Evolutionary conservation across 2,888 invertebrate species (phyloP).

Genomic region (Cyclophora punctaria): DNA sequence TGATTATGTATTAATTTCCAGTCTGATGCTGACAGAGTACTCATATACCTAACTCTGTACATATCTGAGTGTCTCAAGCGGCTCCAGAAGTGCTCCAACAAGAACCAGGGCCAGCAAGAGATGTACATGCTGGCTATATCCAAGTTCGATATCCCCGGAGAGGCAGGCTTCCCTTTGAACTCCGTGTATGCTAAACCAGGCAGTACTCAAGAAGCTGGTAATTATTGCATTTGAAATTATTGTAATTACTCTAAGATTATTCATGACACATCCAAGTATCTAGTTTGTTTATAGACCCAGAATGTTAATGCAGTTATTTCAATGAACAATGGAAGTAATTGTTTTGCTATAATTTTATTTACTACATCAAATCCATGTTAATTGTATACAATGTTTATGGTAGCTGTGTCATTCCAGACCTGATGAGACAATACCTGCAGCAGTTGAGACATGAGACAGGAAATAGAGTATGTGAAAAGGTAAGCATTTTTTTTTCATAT

Average conservation of each 20-base stretch:
- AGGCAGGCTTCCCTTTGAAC: slow-evolving; percentile 94
- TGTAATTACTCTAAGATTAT: no score
- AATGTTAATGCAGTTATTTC: no score
- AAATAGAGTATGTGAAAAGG: slow-evolving; percentile 91
- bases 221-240: neutral
- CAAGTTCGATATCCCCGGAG: slow-evolving; percentile 97
- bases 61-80: slow-evolving; percentile 98
- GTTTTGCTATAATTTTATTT: no score
- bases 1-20: slow-evolving; percentile 52
- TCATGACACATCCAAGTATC: no score
- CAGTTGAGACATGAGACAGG: slow-evolving; percentile 98
- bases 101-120: slow-evolving; percentile 93
- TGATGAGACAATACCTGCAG: slow-evolving; percentile 93
- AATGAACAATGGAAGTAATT: no score
- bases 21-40: slow-evolving; percentile 96
- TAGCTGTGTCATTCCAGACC: slow-evolving; percentile 74
- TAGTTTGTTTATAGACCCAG: no score
- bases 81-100: slow-evolving; percentile 92
- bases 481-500: slow-evolving; percentile 20
- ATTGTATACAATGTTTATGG: no score
- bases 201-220: slow-evolving; percentile 86
- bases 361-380: no score
- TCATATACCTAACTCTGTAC: slow-evolving; percentile 98
- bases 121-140: slow-evolving; percentile 97
- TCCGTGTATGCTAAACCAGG: slow-evolving; percentile 94